phyloP scores from a whole-genome alignment of 2,797 vertebrate genomes.

The Apogon talboti region DNA sequence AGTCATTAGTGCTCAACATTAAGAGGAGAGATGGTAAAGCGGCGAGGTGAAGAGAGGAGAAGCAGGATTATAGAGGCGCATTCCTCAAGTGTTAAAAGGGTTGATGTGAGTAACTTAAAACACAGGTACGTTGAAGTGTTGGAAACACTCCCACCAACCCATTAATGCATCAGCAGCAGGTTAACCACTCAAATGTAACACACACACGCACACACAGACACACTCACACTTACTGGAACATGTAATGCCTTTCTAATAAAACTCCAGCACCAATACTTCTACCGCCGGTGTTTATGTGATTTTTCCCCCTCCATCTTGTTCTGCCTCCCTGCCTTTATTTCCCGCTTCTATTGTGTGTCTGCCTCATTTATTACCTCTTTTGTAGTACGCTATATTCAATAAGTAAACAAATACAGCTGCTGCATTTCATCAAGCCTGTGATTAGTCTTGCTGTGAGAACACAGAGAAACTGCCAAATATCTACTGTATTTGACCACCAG shows the following conservation, averaged over 20 bases:
- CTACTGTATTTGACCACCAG: not conserved
- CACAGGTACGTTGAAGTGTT: conserved; percentile 58
- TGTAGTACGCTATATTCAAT: conserved; percentile 59
- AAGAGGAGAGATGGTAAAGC: conserved; percentile 7
- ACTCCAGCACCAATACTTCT: conserved; percentile 52
- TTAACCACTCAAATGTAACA: conserved; percentile 49
- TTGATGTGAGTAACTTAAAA: conserved; percentile 58
- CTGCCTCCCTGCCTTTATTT: conserved; percentile 26
- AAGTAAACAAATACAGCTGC: conserved; percentile 78
- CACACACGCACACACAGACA: not conserved
- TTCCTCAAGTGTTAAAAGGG: conserved; percentile 50
- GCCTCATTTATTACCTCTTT: conserved; percentile 63
- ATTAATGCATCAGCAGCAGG: conserved; percentile 49
- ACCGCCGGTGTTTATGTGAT: conserved; percentile 47
- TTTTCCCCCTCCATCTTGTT: conserved; percentile 1
- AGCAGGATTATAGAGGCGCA: conserved; percentile 47
- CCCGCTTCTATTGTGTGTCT: conserved; percentile 40
- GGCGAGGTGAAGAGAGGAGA: conserved; percentile 39
- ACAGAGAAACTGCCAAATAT: conserved; percentile 44
- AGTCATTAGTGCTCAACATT: conserved; percentile 41
- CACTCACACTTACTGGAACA: conserved; percentile 17
- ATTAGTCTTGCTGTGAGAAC: conserved; percentile 61
- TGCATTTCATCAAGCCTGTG: conserved; percentile 61
- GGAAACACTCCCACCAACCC: conserved; percentile 48
- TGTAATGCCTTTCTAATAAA: conserved; percentile 35